Base-by-base conservation (phyloP, 2,113 vertebrate genomes). In the Passerina amoena region DNA sequence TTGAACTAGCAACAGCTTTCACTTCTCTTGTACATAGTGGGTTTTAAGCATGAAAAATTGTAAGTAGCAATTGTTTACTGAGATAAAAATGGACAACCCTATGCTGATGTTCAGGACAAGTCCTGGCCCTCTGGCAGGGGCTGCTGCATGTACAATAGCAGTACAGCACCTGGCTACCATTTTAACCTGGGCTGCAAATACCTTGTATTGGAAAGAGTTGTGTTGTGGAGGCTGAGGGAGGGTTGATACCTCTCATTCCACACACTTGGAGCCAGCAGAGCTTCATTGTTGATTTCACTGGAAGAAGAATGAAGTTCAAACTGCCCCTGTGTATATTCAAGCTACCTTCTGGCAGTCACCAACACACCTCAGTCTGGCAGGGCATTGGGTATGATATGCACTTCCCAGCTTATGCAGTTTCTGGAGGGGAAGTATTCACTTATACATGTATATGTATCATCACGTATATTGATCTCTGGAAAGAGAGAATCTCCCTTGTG, bases 391-490 rank as follows among this genome's bases (percentile, higher is more conserved):
- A 42, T 27, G 42, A 50, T 20, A 13, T 2, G 37, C 14, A 23
- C 10, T 57, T 92, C 51, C 44, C 44, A 66, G 19, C 14, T 13
- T n/a, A 20, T 4, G 5, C 13, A 5, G 50, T 54, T 88, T 35
- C 23, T 60, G 50, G 25, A 35, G 37, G 37, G 53, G 42, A 65
- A 53, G 51, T 35, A 45, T 11, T 94, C 31, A 12, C 22, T 59
- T 71, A 1, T 1, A 25, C 2, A 1, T 22, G 11, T 65, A 5
- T 31, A 14, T 27, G 11, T 44, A 5, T 14, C 38, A 15, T 72
- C 47, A 68, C 24, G 4, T 30, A 13, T 44, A 45, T 57, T 2
- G 4, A 27, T 70, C 28, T 87, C 71, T 48, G 31, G 68, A 77
- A 66, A 66, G 38, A 61, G 33, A 90, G 30, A 66, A 19, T 86